phyloP scores from a whole-genome alignment of 1,140 invertebrate genomes.

The Samia ricini region DNA sequence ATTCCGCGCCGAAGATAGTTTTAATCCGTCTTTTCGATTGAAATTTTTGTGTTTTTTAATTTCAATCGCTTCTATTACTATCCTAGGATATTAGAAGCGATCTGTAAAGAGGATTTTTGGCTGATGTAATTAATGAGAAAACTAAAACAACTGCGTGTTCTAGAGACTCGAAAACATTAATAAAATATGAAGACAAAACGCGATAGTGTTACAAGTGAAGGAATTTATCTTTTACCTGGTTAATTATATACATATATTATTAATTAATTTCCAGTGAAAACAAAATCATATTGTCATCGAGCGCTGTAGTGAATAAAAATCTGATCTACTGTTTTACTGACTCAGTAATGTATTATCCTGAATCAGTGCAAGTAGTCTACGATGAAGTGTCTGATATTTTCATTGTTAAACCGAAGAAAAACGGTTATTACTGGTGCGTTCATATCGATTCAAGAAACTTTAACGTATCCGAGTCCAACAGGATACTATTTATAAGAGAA shows the following conservation, averaged over 20 bases:
- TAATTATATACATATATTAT: neutral
- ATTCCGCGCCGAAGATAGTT: too few species aligned
- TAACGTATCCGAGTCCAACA: constrained; percentile 48
- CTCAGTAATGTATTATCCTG: constrained; percentile 48
- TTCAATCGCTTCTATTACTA: too few species aligned
- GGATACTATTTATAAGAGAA: constrained; percentile 52
- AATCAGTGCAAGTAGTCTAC: constrained; percentile 32
- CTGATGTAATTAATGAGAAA: too few species aligned
- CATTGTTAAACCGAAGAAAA: constrained; percentile 38
- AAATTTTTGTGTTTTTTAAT: too few species aligned
- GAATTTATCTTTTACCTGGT: too few species aligned
- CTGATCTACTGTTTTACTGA: constrained; percentile 65
- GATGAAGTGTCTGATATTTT: constrained; percentile 31
- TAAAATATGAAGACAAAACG: too few species aligned
- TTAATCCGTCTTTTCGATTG: too few species aligned
- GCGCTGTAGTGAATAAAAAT: constrained; percentile 35
- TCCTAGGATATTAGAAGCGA: too few species aligned
- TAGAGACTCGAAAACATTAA: too few species aligned
- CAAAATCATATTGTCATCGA: constrained; percentile 41
- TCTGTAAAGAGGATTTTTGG: too few species aligned
- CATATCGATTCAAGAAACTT: constrained; percentile 48
- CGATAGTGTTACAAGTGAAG: too few species aligned
- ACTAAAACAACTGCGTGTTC: too few species aligned
- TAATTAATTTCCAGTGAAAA: constrained; percentile 43
- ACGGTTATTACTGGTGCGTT: constrained; percentile 73